Percentiles rank a stretch among this genome's conserved stretches.
phyloP scores from a whole-genome alignment of 2,113 vertebrate genomes.

The Nannobrachium achirus region DNA sequence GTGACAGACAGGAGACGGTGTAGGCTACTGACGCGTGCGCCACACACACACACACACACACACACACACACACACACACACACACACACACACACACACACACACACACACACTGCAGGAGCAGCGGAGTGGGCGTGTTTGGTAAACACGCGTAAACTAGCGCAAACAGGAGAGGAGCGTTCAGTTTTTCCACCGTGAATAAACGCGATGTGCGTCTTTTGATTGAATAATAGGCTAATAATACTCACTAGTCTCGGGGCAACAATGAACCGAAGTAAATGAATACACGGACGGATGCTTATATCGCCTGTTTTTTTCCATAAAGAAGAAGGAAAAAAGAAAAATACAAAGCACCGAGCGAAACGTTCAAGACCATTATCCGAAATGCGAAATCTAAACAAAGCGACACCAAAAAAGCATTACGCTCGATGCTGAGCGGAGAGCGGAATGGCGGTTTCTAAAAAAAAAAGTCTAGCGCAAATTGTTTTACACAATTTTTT shows the following conservation, averaged over 20 bases:
- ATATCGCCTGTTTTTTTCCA: conserved; percentile 17
- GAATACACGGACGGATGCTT: conserved; percentile 3
- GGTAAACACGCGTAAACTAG: conserved; percentile 59
- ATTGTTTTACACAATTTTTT: not conserved
- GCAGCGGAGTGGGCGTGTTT: conserved; percentile 69
- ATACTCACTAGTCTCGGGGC: not conserved
- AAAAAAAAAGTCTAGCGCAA: not conserved
- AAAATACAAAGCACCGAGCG: not conserved
- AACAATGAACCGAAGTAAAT: conserved; percentile 7
- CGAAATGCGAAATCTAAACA: not conserved
- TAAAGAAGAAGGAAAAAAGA: not conserved
- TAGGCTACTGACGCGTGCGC: no score
- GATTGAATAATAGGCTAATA: no score
- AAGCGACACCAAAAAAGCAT: not conserved
- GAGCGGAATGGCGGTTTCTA: not conserved
- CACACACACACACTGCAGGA: conserved; percentile 52
- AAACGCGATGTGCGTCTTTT: no score
- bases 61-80: no score
- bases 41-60: no score
- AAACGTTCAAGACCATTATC: not conserved
- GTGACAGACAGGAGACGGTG: conserved; percentile 49
- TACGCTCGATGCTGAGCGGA: conserved; percentile 1
- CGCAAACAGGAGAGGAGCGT: conserved; percentile 42
- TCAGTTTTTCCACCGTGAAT: conserved; percentile 9
- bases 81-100: no score